Conservation (phyloP, 2,888 invertebrate genomes). For the Eupithecia insigniata region DNA sequence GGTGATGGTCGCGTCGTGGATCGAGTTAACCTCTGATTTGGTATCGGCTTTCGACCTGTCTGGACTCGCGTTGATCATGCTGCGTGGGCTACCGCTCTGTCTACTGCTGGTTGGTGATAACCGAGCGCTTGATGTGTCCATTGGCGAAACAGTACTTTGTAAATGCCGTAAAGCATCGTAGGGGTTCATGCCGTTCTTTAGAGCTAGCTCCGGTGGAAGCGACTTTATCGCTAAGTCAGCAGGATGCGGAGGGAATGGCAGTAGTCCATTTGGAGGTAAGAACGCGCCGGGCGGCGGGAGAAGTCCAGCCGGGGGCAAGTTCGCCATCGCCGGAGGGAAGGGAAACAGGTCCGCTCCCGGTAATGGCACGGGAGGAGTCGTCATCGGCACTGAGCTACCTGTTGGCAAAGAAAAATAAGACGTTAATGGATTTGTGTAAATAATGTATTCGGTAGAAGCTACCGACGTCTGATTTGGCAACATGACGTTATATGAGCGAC, state of each 20-base stretch:
- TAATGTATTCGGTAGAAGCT: slow-evolving; percentile 47
- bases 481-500: slow-evolving; percentile 83
- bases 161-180: slow-evolving; percentile 82
- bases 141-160: slow-evolving; percentile 76
- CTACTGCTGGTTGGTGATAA: slow-evolving; percentile 84
- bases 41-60: slow-evolving; percentile 82
- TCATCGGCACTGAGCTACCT: slow-evolving; percentile 75
- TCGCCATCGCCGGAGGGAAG: slow-evolving; percentile 74
- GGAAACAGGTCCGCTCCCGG: slow-evolving; percentile 77
- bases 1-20: slow-evolving; percentile 85
- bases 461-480: slow-evolving; percentile 64
- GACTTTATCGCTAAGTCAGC: slow-evolving; percentile 78
- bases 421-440: slow-evolving; percentile 39
- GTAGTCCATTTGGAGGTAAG: slow-evolving; percentile 81
- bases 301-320: slow-evolving; percentile 76
- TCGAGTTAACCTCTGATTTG: slow-evolving; percentile 86
- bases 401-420: slow-evolving; percentile 61
- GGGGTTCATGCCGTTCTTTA: slow-evolving; percentile 84
- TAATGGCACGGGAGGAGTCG: slow-evolving; percentile 68
- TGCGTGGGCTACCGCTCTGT: slow-evolving; percentile 82
- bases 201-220: slow-evolving; percentile 77
- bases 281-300: slow-evolving; percentile 84
- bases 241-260: slow-evolving; percentile 83
- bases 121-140: slow-evolving; percentile 77
- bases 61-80: slow-evolving; percentile 72